These are phyloP conservation scores for Idaea dimidiata DNA, from an alignment of 2,888 invertebrate genomes.

Conservation along the genomic window DNA sequence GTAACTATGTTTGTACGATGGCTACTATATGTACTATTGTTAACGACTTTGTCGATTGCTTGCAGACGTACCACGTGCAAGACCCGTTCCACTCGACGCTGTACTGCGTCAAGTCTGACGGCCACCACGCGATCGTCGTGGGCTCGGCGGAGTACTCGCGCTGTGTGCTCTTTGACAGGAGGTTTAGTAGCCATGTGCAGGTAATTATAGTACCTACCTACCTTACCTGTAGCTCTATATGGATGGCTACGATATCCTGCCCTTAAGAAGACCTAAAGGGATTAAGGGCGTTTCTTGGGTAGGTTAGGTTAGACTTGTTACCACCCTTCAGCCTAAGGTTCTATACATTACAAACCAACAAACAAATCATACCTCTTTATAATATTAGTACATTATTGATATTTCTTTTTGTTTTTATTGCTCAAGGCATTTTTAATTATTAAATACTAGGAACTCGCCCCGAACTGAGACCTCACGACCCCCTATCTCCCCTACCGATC, in stretches of 20 bases:
- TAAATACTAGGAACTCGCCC: too few relatives aligned
- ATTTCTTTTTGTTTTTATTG: too few relatives aligned
- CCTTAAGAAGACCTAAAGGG: background rate
- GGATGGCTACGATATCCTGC: background rate
- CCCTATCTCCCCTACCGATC: too few relatives aligned
- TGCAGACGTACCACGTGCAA: conserved; percentile 50
- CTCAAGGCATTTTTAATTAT: too few relatives aligned
- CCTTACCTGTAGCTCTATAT: background rate
- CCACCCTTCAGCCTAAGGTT: background rate
- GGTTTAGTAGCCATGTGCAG: conserved; percentile 55
- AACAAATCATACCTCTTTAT: too few relatives aligned
- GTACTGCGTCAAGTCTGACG: conserved; percentile 65
- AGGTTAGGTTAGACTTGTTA: background rate
- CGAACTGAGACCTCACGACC: too few relatives aligned
- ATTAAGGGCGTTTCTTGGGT: too few relatives aligned
- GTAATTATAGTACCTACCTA: conserved; percentile 33
- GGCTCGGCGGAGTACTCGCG: conserved; percentile 66
- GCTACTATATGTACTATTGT: too few relatives aligned
- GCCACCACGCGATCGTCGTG: conserved; percentile 50
- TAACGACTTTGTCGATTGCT: conserved; percentile 14
- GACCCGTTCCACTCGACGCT: conserved; percentile 66
- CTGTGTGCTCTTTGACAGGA: conserved; percentile 62
- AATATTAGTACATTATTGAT: too few relatives aligned
- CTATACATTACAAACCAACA: too few relatives aligned
- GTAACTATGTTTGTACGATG: too few relatives aligned